Evolutionary conservation across 1,140 invertebrate species (phyloP).

Genomic region (Drosophila azteca): DNA sequence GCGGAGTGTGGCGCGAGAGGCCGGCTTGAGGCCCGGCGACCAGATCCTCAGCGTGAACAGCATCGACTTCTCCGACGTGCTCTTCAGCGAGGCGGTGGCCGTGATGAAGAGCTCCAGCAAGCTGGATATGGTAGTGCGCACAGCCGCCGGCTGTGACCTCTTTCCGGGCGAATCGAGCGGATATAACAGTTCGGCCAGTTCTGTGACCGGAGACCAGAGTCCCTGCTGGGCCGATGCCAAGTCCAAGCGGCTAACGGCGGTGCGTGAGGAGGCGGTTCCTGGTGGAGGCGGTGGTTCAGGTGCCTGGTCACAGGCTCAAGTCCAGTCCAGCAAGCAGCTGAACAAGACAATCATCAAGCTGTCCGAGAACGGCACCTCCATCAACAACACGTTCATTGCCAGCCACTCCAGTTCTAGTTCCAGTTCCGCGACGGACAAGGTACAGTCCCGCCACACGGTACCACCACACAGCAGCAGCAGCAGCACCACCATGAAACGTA

Average conservation of each 20-base stretch:
- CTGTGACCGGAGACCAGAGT: conserved; percentile 89
- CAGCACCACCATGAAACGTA: conserved; percentile 47
- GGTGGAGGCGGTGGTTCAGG: conserved; percentile 45
- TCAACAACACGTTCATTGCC: conserved; percentile 75
- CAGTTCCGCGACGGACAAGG: conserved; percentile 4
- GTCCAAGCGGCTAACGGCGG: conserved; percentile 87
- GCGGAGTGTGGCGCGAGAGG: conserved; percentile 92
- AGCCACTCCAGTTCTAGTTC: conserved; percentile 14
- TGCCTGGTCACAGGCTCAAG: conserved; percentile 21
- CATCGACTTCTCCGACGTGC: conserved; percentile 89
- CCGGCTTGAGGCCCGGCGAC: conserved; percentile 94
- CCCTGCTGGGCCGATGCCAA: conserved; percentile 86
- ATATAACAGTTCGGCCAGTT: conserved; percentile 91
- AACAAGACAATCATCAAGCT: conserved; percentile 88
- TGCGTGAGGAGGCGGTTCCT: conserved; percentile 85
- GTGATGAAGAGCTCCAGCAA: conserved; percentile 90
- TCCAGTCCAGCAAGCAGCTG: conserved; percentile 77
- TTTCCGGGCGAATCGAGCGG: conserved; percentile 91
- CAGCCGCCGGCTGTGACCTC: conserved; percentile 89
- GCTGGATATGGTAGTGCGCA: conserved; percentile 89
- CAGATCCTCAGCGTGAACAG: conserved; percentile 96
- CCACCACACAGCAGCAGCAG: not conserved
- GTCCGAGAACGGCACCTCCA: conserved; percentile 87
- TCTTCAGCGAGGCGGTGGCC: conserved; percentile 92
- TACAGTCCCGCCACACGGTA: conserved; percentile 5